Base-by-base conservation (phyloP, 2,113 vertebrate species). In the Perca schrenkii region DNA sequence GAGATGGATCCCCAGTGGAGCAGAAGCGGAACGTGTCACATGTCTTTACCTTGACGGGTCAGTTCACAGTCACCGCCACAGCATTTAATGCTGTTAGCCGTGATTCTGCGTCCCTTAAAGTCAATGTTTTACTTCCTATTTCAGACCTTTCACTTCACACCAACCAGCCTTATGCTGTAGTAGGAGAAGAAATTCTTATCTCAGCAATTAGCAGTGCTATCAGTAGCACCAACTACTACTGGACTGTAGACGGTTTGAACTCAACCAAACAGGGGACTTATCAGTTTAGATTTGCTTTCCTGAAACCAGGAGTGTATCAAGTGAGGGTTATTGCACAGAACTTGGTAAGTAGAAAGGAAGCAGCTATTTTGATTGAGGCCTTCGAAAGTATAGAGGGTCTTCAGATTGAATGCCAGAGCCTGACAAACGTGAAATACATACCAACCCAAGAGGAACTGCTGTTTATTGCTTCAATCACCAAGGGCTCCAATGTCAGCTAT, bases 401-500 rank as follows among this genome's bases (percentile, higher is more conserved):
- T 78, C 79, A 65, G 15, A 94, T 96, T 77, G 57, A 83, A 57
- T 90, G 91, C 77, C 72, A 80, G 50, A 79, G 17, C 54, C 43
- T 94, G 52, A 86, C 72, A 25, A 79, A 87, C n/a, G 65, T 63
- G 17, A 94, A 91, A 8, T 95, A 93, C 61, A 46, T 92, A 71
- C 90, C 94, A 6, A 85, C 94, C 15, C 78, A 84, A n/a, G 90
- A 95, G 74, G 80, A 79, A 4, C 47, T 94, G 4, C 31, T 75
- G 4, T 92, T 95, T 52, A 79, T 40, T 8, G 93, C 94, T 22
- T 89, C 83, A 65, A 58, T 95, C 28, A 68, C 56, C 14, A 85
- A 74, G 40, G 96, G 96, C 19, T 96, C 95, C 36, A 95, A 93
- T 79, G 80, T 96, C 6, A 92, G 91, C 3, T 97, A 91, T 68